These are phyloP conservation scores for Entosphenus tridentatus DNA, from an alignment of 2,113 vertebrate species.

Conservation along the genomic window DNA sequence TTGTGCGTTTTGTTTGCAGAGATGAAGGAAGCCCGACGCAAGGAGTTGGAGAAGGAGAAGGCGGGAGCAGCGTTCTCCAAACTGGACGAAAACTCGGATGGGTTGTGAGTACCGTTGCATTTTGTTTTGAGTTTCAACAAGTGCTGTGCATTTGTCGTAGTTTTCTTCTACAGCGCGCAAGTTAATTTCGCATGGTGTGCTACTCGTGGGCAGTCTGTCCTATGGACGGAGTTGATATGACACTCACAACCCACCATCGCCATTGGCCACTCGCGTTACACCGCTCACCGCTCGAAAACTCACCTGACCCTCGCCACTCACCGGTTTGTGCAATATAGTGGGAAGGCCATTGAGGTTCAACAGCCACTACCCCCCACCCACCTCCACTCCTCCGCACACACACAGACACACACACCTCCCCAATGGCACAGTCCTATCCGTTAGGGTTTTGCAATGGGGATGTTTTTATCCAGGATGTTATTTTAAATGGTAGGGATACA, in stretches of 20 bases:
- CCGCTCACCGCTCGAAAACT: too few relatives aligned
- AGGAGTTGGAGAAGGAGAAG: conserved; percentile 29
- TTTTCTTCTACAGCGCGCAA: background rate
- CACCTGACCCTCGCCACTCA: too few relatives aligned
- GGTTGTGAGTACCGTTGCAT: conserved; percentile 29
- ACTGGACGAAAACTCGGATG: conserved; percentile 42
- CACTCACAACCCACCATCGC: too few relatives aligned
- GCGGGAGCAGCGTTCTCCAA: conserved; percentile 39
- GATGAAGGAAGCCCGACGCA: conserved; percentile 27
- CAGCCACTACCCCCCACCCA: background rate
- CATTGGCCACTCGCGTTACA: too few relatives aligned
- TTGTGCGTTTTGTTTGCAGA: conserved; percentile 23
- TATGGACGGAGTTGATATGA: too few relatives aligned
- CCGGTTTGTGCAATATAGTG: too few relatives aligned
- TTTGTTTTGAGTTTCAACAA: background rate
- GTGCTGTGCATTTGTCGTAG: background rate
- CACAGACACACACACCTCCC: background rate
- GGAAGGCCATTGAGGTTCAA: too few relatives aligned
- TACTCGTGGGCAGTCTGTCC: too few relatives aligned
- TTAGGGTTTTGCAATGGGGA: background rate
- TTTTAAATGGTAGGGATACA: too few relatives aligned
- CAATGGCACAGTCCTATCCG: background rate
- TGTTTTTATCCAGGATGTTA: too few relatives aligned
- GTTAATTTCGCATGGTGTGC: too few relatives aligned
- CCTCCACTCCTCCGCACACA: background rate